Base-by-base conservation (phyloP, 2,113 vertebrate species). In the Hypomesus transpacificus region DNA sequence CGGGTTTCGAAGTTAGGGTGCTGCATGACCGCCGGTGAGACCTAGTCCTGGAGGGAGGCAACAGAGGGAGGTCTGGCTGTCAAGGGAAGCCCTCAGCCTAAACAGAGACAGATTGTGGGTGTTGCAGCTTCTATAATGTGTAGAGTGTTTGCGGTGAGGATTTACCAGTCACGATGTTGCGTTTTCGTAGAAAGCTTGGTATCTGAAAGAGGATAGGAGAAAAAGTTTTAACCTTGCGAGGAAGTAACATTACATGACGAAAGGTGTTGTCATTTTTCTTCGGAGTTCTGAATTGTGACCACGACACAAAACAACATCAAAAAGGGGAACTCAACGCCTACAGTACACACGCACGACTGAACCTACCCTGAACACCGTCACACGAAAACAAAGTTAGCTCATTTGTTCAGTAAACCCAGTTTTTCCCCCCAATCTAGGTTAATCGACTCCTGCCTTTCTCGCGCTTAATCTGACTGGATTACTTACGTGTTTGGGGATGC, bases 1-100 rank as follows among this genome's bases (percentile, higher is more conserved):
- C 89, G 92, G 20, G 95, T 94, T 92, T 96, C 95, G 53, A 94
- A 92, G 71, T 91, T 90, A 65, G 95, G 94, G 88, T 96, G 94
- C 91, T 96, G 95, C 97, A 99, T 99, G 83, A 82, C 91, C 89
- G 89, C 76, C 80, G 73, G 70, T 54, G 34, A 22, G 60, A 84
- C 75, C 83, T 85, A 72, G 4, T 66, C 46, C 17, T 28, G 26
- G 14, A 22, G 14, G 68, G 46, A 16, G 56, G 58, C 39, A 66
- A 21, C 9, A 8, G 16, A 13, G 26, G 5, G 60, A 6, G 26
- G 18, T 18, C 2, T 16, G 65, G 18, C 18, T 21, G 65, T 66
- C 3, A 14, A 34, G 60, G 24, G 18, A 21, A 24, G 22, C 9
- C 18, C 18, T 18, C 16, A 18, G 17, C 17, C n/a, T 17, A 56